A percentile compares a stretch with the other conserved stretches of the same genome.
These are phyloP conservation scores for Hetaerina titia DNA, from an alignment of 2,888 invertebrate species.

Conservation along the genomic window DNA sequence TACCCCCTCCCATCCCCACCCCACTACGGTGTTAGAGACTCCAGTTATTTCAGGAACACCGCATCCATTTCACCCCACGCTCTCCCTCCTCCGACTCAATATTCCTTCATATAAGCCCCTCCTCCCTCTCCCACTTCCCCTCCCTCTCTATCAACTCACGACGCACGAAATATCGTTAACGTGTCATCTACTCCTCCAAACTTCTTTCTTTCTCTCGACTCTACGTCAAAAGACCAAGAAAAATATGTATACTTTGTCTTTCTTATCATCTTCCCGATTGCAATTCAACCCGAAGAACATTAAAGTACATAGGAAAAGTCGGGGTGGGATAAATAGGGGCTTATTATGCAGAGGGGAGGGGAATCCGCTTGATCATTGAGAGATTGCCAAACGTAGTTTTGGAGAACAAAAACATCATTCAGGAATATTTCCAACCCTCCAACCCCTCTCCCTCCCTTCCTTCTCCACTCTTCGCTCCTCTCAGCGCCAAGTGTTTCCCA, in stretches of 20 bases:
- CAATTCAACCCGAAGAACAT: neutral
- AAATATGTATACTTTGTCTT: neutral
- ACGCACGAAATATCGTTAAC: neutral
- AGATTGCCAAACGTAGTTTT: slow-evolving; percentile 17
- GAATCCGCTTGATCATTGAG: neutral
- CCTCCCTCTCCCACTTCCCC: neutral
- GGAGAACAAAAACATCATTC: neutral
- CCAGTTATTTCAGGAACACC: slow-evolving; percentile 62
- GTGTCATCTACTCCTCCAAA: neutral
- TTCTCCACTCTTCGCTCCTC: neutral
- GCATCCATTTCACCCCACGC: neutral
- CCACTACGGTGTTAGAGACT: neutral
- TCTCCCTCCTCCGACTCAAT: neutral
- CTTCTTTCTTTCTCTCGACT: neutral
- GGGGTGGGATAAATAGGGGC: no score
- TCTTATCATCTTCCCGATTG: neutral
- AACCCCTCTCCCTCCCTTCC: neutral
- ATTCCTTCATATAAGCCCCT: neutral
- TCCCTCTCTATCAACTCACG: neutral
- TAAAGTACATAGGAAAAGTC: no score
- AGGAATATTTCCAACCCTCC: neutral
- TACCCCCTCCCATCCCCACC: neutral
- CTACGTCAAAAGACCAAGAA: no score
- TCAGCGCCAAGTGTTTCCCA: neutral
- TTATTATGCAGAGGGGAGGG: no score